Evolutionary conservation across 2,888 invertebrate genomes (phyloP), one percentile per base, ranked within the genome.

Genomic region (Anthrax anthrax): DNA sequence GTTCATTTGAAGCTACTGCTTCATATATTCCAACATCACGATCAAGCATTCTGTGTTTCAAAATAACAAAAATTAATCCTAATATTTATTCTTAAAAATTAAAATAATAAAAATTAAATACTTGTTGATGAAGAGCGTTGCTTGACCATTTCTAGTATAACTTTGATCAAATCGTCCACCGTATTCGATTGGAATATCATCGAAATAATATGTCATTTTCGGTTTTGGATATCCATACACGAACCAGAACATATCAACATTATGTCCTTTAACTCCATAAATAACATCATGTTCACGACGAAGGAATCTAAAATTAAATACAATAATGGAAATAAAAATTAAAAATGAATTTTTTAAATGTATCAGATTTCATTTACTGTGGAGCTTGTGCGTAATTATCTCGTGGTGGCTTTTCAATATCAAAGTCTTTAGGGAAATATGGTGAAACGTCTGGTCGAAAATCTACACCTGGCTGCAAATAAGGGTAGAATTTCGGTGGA

Each of bases 211-310:
- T 4, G 78, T 77, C 78, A 96, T 85, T 63, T 81, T 85, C 3
- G 97, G 97, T 64, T 92, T 91, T 0, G 97, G 97, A 69, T 92
- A 94, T 0, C 95, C 96, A 62, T 91, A 90, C 14, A 96, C 88
- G 66, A 88, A 92, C 84, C 95, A 90, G 70, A 87, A 86, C 46
- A 98, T 71, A 60, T 84, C 89, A 16, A 82, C 81, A 56, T 89
- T 90, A 63, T 92, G 90, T 23, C 87, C 86, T 63, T 91, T 90
- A 10, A 92, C 85, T 1, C 92, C 96, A 63, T 92, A 96, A 57
- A 91, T 86, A 0, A 81, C 77, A 54, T 90, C 89, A 56, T 83
- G 74, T 60, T 90, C 90, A 57, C 86, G 85, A 1, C 91, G 79
- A 12, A 95, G 72, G 72, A 96, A 95, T 58, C 81, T 67, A 29